Evolutionary conservation across 2,113 vertebrate species (phyloP), one percentile per base, ranked within the genome.

Genomic region (Rhagologus leucostigma): DNA sequence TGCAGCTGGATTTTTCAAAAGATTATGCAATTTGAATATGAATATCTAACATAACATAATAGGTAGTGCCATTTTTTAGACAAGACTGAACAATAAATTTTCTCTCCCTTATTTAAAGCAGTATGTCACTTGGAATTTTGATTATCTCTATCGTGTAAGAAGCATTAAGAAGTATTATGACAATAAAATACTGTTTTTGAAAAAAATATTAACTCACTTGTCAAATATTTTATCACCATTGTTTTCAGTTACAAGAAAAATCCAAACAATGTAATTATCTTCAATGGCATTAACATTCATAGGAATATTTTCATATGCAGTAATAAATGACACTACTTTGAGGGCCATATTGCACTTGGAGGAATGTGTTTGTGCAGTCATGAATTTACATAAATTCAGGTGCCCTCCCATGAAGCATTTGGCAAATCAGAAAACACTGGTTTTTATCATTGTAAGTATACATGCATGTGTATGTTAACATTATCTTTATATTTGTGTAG

Each of bases 181-280:
- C 24, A 89, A n/a, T 42, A 80, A 37, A 39, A 89, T 39, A 57
- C 27, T 78, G 9, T 2, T 86, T 81, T 64, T 73, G 30, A 68
- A 95, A 92, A 89, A 57, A 52, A 7, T 57, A 60, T 86, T 85
- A 69, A 90, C 67, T 92, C 29, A 37, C n/a, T 76, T 62, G 6
- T 90, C 78, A 95, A 95, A 96, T 95, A 80, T 86, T 95, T 95
- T 91, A 83, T 95, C 41, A 56, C 22, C 69, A n/a, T 65, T 88
- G 37, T 82, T 94, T 97, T 88, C 81, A 96, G 70, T 96, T 96
- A 94, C 71, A 94, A 95, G 93, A 75, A 88, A 57, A 74, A 11
- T 7, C 15, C 27, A 21, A 67, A 33, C 15, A 7, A 20, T 6
- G 77, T 89, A 85, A 88, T 97, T 96, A 87, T 67, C 84, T 47